phyloP scores from a whole-genome alignment of 2,797 vertebrate species.

The Coilia nasus region DNA sequence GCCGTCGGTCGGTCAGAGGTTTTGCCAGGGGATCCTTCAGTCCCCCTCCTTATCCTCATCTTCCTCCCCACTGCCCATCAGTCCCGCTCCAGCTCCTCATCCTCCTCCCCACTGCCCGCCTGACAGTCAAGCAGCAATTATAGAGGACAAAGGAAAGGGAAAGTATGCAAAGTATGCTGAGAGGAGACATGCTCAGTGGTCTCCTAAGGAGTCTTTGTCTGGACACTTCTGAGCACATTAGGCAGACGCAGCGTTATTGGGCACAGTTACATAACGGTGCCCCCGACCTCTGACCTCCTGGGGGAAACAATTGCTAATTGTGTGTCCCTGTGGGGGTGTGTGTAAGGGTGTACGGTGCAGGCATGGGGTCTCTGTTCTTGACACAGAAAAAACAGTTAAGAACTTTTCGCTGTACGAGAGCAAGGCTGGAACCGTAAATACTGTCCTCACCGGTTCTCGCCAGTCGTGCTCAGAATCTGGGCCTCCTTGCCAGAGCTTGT shows the following conservation, averaged over 20 bases:
- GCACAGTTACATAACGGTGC: slow-evolving; percentile 27
- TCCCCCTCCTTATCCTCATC: no score
- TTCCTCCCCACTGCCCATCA: no score
- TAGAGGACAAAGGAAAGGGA: not conserved
- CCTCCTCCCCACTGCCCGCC: not conserved
- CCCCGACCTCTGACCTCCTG: not conserved
- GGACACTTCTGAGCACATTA: not conserved
- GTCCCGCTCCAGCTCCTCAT: not conserved
- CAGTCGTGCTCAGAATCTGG: not conserved
- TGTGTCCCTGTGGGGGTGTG: slow-evolving; percentile 3
- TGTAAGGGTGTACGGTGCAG: not conserved
- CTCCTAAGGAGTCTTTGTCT: not conserved
- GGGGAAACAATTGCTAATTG: slow-evolving; percentile 35
- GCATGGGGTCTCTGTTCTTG: slow-evolving; percentile 2
- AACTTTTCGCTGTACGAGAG: not conserved
- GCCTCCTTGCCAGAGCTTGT: not conserved
- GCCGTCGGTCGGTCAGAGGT: not conserved
- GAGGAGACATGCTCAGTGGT: not conserved
- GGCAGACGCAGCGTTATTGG: not conserved
- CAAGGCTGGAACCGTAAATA: not conserved
- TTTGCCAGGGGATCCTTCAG: not conserved
- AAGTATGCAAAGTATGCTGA: not conserved
- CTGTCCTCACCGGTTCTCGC: not conserved
- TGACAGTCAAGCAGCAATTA: not conserved
- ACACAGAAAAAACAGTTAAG: slow-evolving; percentile 43